Evolutionary conservation across 2,113 vertebrate species (phyloP), one percentile per base, ranked within the genome.

Genomic region (Mohoua ochrocephala): DNA sequence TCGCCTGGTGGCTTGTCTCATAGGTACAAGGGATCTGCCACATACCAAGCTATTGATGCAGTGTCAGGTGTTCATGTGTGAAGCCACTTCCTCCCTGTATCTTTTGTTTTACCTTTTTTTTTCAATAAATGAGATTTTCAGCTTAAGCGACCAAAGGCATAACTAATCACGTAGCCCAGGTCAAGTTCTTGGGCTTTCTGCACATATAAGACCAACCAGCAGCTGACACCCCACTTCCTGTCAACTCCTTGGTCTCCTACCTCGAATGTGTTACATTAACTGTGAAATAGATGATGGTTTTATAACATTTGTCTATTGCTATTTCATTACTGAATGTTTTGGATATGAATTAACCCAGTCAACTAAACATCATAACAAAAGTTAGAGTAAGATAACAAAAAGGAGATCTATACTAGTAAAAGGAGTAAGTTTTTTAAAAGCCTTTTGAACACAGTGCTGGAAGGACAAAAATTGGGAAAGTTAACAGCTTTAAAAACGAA

Each of bases 291-390:
- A 13, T 70, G 57, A 44, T 16, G 44, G 11, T 31, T 82, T 67
- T 39, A 8, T 13, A 39, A 20, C 2, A 44, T 52, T 53, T 39
- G 2, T 50, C 8, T 91, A 8, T 49, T 0, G 0, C 10, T 8
- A 1, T 26, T 83, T 71, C n/a, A 11, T 45, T 71, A 86, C 10
- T 2, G 22, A 67, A 53, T 28, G 15, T n/a, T 84, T 82, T 85
- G 30, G 6, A 30, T 42, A 65, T 47, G 11, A 39, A 45, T 70
- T 68, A 77, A 89, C 2, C 4, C 11, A 52, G 27, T 21, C 44
- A 69, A 24, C 30, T 56, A 64, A 92, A 54, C 7, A 31, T 42
- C 11, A 54, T 37, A 33, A 57, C 16, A 80, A 57, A 63, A 19
- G 3, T 22, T 42, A 53, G 18, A 56, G 3, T 4, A 13, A 54